Conservation (phyloP, 2,888 invertebrate species). For the Drosophila antonietae region DNA sequence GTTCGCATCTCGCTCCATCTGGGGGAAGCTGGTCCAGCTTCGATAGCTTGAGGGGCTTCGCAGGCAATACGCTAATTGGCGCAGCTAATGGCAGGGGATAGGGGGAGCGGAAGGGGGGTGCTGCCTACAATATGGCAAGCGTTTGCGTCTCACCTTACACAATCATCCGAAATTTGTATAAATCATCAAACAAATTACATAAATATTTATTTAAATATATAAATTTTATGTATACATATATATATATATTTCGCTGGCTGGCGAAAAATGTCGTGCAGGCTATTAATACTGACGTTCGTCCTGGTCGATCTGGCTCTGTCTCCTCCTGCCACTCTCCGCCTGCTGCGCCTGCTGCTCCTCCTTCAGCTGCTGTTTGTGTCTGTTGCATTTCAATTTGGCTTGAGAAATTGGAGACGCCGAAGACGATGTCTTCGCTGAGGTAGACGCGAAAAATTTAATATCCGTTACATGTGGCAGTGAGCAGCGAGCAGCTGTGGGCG, state of each 20-base stretch:
- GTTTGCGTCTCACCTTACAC: slow-evolving; percentile 33
- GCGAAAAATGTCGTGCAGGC: slow-evolving; percentile 47
- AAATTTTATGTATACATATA: neutral
- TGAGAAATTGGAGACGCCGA: slow-evolving; percentile 53
- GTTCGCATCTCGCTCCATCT: neutral
- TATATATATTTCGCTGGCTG: slow-evolving; percentile 32
- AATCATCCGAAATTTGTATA: slow-evolving; percentile 57
- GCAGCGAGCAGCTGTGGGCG: slow-evolving; percentile 5
- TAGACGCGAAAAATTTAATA: slow-evolving; percentile 77
- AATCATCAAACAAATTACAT: slow-evolving; percentile 70
- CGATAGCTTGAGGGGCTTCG: slow-evolving; percentile 56
- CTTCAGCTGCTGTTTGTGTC: slow-evolving; percentile 20
- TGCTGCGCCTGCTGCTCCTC: neutral
- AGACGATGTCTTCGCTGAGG: slow-evolving; percentile 48
- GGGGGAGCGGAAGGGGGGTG: neutral
- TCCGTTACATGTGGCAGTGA: slow-evolving; percentile 66
- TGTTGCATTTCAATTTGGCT: slow-evolving; percentile 60
- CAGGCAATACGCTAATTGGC: slow-evolving; percentile 6
- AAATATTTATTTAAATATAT: slow-evolving; percentile 11
- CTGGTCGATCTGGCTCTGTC: slow-evolving; percentile 11
- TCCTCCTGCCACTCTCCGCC: neutral
- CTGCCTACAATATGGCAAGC: slow-evolving; percentile 33
- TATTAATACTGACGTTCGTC: slow-evolving; percentile 44
- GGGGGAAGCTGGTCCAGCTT: slow-evolving; percentile 12
- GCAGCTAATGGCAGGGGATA: neutral